Evolutionary conservation across 2,797 vertebrate species (phyloP).

Genomic region (Sternotherus odoratus): DNA sequence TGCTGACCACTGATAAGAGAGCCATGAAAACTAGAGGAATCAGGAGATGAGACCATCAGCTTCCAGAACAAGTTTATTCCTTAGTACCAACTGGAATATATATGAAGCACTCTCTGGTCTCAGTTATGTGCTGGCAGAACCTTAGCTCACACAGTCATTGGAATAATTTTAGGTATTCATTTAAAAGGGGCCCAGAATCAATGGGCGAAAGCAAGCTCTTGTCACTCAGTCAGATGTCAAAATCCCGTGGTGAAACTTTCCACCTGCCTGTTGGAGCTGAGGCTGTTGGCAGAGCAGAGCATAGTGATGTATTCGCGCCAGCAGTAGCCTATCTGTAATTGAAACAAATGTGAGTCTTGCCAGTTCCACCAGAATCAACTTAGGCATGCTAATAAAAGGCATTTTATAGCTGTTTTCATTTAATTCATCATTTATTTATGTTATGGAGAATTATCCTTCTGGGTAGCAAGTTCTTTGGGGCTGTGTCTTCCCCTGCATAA

Average conservation of each 20-base stretch:
- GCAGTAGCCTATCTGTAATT: neutral
- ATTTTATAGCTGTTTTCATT: neutral
- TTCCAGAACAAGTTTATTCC: neutral
- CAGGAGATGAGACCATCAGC: neutral
- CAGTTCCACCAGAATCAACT: neutral
- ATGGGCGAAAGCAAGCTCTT: constrained; percentile 4
- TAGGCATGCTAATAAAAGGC: neutral
- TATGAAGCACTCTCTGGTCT: neutral
- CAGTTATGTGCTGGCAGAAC: neutral
- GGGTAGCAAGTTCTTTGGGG: neutral
- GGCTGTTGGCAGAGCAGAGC: constrained; percentile 4
- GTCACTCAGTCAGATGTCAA: neutral
- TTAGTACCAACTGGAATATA: neutral
- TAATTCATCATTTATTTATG: neutral
- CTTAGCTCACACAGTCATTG: neutral
- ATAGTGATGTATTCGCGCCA: neutral
- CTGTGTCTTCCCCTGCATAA: neutral
- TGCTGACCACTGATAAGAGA: neutral
- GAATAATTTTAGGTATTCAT: constrained; percentile 8
- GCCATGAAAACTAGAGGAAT: neutral
- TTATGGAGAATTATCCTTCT: neutral
- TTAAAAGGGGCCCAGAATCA: constrained; percentile 22
- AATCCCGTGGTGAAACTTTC: neutral
- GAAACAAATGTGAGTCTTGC: neutral
- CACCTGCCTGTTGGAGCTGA: neutral